These are phyloP conservation scores for Varroa destructor DNA, from an alignment of 1,140 invertebrate genomes.

Conservation along the genomic window DNA sequence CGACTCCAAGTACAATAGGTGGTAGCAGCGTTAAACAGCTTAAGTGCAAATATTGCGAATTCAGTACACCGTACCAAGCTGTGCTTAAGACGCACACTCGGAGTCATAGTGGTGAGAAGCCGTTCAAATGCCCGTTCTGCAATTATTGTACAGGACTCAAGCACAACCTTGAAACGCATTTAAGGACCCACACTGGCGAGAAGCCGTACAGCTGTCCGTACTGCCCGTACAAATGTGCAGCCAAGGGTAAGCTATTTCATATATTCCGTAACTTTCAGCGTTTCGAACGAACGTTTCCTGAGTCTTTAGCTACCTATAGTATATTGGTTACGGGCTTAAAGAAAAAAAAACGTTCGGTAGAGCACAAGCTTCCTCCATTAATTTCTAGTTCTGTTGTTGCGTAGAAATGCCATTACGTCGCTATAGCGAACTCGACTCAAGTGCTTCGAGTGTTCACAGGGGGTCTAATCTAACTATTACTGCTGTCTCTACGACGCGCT, in stretches of 20 bases:
- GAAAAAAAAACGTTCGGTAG: no score
- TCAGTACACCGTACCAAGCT: conserved; percentile 1
- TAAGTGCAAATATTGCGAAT: conserved; percentile 22
- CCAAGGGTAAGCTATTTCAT: not conserved
- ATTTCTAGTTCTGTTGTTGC: no score
- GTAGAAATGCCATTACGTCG: no score
- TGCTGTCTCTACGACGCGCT: no score
- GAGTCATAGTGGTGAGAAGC: conserved; percentile 27
- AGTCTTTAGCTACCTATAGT: no score
- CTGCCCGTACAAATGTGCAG: conserved; percentile 25
- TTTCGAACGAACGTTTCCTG: no score
- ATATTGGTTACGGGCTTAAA: no score
- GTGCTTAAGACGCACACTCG: conserved; percentile 4
- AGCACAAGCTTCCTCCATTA: no score
- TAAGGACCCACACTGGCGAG: conserved; percentile 20
- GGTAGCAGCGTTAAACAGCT: conserved; percentile 13
- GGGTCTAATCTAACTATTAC: no score
- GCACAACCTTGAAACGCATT: conserved; percentile 25
- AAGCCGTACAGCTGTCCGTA: conserved; percentile 25
- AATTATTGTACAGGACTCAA: conserved; percentile 17
- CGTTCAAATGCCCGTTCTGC: conserved; percentile 23
- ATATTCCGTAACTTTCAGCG: not conserved
- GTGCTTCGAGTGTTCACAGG: no score
- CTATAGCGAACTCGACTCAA: no score
- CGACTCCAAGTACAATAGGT: not conserved